These are phyloP conservation scores for Drosophila paulistorum DNA, from an alignment of 1,140 invertebrate genomes.

Conservation along the genomic window DNA sequence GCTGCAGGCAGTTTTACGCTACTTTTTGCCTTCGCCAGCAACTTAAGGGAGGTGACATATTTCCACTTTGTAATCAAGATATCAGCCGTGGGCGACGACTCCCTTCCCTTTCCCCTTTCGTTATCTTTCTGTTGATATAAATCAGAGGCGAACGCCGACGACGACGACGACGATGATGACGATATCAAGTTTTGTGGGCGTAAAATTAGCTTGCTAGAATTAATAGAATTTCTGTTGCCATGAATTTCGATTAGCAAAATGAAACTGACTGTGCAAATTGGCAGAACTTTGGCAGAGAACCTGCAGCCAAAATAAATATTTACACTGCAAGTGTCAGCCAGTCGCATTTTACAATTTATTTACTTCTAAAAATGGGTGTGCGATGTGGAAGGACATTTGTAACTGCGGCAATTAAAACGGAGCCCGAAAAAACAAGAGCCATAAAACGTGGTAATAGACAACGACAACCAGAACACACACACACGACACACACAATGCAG, in stretches of 20 bases:
- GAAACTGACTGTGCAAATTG: constrained; percentile 42
- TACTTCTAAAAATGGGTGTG: constrained; percentile 46
- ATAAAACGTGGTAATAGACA: constrained; percentile 60
- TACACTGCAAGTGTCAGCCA: constrained; percentile 43
- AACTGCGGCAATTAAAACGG: constrained; percentile 73
- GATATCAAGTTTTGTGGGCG: constrained; percentile 32
- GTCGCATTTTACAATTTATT: constrained; percentile 59
- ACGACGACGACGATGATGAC: neutral
- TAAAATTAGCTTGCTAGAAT: constrained; percentile 69
- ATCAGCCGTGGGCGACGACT: constrained; percentile 56
- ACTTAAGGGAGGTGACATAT: constrained; percentile 45
- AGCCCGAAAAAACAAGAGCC: constrained; percentile 52
- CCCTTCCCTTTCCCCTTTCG: neutral
- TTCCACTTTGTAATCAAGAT: constrained; percentile 77
- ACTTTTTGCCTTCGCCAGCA: constrained; percentile 20
- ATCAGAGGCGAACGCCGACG: constrained; percentile 25
- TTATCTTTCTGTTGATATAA: constrained; percentile 52
- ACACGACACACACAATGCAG: constrained; percentile 19
- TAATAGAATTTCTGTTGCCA: constrained; percentile 61
- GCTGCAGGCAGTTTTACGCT: constrained; percentile 63
- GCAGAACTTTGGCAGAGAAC: constrained; percentile 27
- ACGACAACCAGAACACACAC: constrained; percentile 18
- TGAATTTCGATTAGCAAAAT: constrained; percentile 20
- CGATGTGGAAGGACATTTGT: constrained; percentile 44
- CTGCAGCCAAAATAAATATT: constrained; percentile 60